Conservation (phyloP, 2,113 vertebrate genomes). For the Toxotes chatareus region DNA sequence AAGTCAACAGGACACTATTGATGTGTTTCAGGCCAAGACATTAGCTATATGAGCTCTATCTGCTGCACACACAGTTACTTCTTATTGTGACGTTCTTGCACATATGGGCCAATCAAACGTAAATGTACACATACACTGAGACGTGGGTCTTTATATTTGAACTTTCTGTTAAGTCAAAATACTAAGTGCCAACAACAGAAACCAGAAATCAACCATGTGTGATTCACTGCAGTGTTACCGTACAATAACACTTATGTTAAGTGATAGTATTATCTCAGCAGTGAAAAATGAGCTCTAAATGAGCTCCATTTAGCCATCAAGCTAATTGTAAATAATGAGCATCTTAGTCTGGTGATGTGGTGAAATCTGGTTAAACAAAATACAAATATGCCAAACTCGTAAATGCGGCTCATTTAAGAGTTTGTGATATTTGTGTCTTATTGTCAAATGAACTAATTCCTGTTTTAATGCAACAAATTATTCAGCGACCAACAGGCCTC, state of each 20-base stretch:
- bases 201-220: background rate
- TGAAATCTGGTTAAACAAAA: too few relatives aligned
- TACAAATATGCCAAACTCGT: background rate
- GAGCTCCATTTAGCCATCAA: slow-evolving; percentile 28
- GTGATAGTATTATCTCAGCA: too few relatives aligned
- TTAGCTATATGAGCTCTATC: too few relatives aligned
- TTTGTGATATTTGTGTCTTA: too few relatives aligned
- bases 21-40: too few relatives aligned
- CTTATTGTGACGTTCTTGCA: too few relatives aligned
- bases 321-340: slow-evolving; percentile 51
- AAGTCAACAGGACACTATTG: background rate
- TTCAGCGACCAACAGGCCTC: too few relatives aligned
- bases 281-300: too few relatives aligned
- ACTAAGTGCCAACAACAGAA: background rate
- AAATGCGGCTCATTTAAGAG: background rate
- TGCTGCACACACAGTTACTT: too few relatives aligned
- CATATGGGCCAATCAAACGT: too few relatives aligned
- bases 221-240: slow-evolving; percentile 10
- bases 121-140: background rate
- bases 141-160: background rate
- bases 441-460: too few relatives aligned
- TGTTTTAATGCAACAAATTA: too few relatives aligned
- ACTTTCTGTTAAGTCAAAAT: background rate
- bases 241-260: slow-evolving; percentile 31
- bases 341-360: slow-evolving; percentile 10